Evolutionary conservation across 1,140 invertebrate genomes (phyloP), one percentile per base, ranked within the genome.

Genomic region (Panagrolaimus sp.): DNA sequence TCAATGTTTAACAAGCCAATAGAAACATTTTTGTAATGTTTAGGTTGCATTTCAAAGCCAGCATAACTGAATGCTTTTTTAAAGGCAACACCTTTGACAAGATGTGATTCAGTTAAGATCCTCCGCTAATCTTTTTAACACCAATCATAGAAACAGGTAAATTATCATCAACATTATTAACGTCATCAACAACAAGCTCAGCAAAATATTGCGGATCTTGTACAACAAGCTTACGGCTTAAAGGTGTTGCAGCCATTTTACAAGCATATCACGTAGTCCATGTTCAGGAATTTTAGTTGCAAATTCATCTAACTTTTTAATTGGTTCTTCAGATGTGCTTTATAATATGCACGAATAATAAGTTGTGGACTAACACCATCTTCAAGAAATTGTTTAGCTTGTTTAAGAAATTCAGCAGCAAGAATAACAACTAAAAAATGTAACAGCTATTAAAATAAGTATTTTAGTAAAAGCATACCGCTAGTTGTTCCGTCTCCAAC

Each of bases 61-160:
- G 96, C 96, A 83, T 99, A 99, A 0, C 93, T 96, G 85, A 99
- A 99, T 0, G 96, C 98, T 85, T 99, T 99, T 85, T 99, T 98
- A 83, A 99, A 99, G 0, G 95, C 94, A 9, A 99, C 95, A 62
- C 96, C 96, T 72, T 89, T 87, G 1, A 99, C 89, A 2, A 98
- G 86, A 72, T 90, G 85, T 0, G 95, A 97, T 81, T 98, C 94
- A 87, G 89, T 91, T 9, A 98, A 5, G 90, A 91, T 71, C 95
- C 95, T 63, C 95, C 95, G n/a, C 89, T 87, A 14, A 97, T 91
- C 86, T 98, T 98, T 86, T 99, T 99, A 70, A 98, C 95, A 66
- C 96, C 96, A 84, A 99, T 98, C 95, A 99, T 98, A 82, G 98
- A 95, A 13, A 98, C 85, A 0, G 96, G 94, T 44, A 97, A 86